phyloP scores from a whole-genome alignment of 2,888 invertebrate species.

The Mythimna vitellina region DNA sequence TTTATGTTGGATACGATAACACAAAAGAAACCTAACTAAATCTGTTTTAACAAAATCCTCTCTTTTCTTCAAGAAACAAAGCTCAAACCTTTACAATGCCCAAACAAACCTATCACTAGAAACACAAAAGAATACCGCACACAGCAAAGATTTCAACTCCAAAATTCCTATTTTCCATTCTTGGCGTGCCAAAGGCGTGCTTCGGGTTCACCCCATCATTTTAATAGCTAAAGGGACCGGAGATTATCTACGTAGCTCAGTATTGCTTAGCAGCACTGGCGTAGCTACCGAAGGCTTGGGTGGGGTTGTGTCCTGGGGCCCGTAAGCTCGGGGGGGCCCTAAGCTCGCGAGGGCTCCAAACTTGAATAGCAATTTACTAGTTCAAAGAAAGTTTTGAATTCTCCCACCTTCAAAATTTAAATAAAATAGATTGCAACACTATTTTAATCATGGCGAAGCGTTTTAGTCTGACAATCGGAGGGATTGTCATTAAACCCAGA shows the following conservation, averaged over 20 bases:
- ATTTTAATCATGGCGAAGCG: too few relatives aligned
- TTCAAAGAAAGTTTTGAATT: too few relatives aligned
- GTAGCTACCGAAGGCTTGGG: too few relatives aligned
- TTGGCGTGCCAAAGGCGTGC: conserved; percentile 57
- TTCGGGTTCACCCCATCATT: conserved; percentile 68
- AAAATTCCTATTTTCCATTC: conserved; percentile 46
- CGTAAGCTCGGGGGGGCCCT: too few relatives aligned
- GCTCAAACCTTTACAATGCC: not conserved
- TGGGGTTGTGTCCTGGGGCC: too few relatives aligned
- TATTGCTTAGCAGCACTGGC: not conserved
- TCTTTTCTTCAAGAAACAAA: not conserved
- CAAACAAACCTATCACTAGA: conserved; percentile 1
- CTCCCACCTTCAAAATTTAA: too few relatives aligned
- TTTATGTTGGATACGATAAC: not conserved
- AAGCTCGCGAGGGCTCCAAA: too few relatives aligned
- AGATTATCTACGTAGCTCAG: conserved; percentile 61
- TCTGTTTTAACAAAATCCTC: not conserved
- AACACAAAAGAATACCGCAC: conserved; percentile 3
- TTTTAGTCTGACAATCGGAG: too few relatives aligned
- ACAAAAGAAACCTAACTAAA: not conserved
- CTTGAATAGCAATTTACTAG: too few relatives aligned
- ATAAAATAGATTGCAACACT: too few relatives aligned
- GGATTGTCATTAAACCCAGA: too few relatives aligned
- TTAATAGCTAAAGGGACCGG: conserved; percentile 70
- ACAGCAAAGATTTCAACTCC: conserved; percentile 13